A percentile compares a stretch with the other conserved stretches of the same genome.
Evolutionary conservation across 2,888 invertebrate species (phyloP).

Genomic region (Acanthoscelides obtectus): DNA sequence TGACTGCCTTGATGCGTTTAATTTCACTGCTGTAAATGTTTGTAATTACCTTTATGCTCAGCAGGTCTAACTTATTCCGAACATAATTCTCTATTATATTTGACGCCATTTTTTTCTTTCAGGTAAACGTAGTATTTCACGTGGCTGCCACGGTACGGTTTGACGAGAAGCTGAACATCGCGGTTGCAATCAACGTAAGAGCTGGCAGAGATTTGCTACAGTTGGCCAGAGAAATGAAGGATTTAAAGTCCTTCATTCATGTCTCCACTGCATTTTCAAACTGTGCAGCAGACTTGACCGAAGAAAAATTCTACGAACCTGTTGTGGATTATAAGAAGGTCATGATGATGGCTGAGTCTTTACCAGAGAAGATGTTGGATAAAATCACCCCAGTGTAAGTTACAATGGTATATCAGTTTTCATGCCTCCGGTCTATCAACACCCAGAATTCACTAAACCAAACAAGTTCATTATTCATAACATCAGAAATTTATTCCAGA

Average conservation of each 20-base stretch:
- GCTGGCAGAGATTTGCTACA: constrained; percentile 62
- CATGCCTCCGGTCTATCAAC: too few relatives aligned
- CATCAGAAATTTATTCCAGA: too few relatives aligned
- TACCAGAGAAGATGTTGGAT: constrained; percentile 52
- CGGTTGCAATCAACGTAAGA: constrained; percentile 69
- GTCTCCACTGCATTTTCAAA: constrained; percentile 59
- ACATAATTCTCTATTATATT: too few relatives aligned
- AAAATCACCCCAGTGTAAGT: constrained; percentile 56
- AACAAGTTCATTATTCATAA: too few relatives aligned
- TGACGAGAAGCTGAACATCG: constrained; percentile 69
- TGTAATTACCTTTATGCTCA: too few relatives aligned
- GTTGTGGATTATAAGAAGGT: constrained; percentile 52
- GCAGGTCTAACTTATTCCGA: too few relatives aligned
- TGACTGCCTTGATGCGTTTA: too few relatives aligned
- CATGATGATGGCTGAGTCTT: constrained; percentile 49
- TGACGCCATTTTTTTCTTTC: neutral
- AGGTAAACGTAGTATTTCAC: constrained; percentile 53
- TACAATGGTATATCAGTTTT: too few relatives aligned
- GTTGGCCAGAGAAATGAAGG: constrained; percentile 61
- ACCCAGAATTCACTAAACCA: too few relatives aligned
- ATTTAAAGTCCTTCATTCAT: constrained; percentile 56
- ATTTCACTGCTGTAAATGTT: too few relatives aligned
- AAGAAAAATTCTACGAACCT: constrained; percentile 54
- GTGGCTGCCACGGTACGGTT: constrained; percentile 60
- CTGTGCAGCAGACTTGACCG: constrained; percentile 45